phyloP scores from a whole-genome alignment of 1,140 invertebrate species.

The Lepidotrigona ventralis region DNA sequence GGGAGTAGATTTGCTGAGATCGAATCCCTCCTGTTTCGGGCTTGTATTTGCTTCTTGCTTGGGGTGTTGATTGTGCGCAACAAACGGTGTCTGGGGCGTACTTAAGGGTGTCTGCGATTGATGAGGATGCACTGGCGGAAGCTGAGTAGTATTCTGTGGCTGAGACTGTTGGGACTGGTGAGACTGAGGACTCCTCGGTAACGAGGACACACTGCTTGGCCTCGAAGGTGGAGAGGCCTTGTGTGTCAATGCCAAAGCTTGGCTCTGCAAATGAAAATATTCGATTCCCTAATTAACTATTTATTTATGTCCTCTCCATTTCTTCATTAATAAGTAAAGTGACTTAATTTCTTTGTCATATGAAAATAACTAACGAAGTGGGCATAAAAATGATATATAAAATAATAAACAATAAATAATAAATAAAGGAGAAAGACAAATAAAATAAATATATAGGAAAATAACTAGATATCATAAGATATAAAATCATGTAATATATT shows the following conservation, averaged over 20 bases:
- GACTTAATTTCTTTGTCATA: too few relatives aligned
- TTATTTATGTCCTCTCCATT: background rate
- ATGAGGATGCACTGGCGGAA: conserved; percentile 72
- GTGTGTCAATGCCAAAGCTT: conserved; percentile 83
- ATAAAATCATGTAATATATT: too few relatives aligned
- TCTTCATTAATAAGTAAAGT: too few relatives aligned
- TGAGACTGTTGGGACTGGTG: conserved; percentile 74
- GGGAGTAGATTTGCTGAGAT: conserved; percentile 82
- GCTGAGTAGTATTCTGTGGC: conserved; percentile 69
- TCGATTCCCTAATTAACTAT: background rate
- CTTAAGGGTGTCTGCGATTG: conserved; percentile 75
- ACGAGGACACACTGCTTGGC: conserved; percentile 76
- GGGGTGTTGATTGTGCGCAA: conserved; percentile 77
- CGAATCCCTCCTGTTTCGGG: conserved; percentile 84
- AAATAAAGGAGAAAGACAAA: too few relatives aligned
- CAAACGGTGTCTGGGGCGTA: conserved; percentile 76
- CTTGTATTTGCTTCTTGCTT: conserved; percentile 79
- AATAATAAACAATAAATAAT: too few relatives aligned
- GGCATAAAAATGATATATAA: too few relatives aligned
- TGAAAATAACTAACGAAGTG: too few relatives aligned
- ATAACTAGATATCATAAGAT: too few relatives aligned
- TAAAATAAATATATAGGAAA: too few relatives aligned
- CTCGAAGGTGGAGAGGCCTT: conserved; percentile 81
- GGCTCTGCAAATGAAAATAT: conserved; percentile 80
- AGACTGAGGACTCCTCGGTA: conserved; percentile 76